Evolutionary conservation across 2,797 vertebrate genomes (phyloP), one percentile per base, ranked within the genome.

Genomic region (Enteromius mattozi): DNA sequence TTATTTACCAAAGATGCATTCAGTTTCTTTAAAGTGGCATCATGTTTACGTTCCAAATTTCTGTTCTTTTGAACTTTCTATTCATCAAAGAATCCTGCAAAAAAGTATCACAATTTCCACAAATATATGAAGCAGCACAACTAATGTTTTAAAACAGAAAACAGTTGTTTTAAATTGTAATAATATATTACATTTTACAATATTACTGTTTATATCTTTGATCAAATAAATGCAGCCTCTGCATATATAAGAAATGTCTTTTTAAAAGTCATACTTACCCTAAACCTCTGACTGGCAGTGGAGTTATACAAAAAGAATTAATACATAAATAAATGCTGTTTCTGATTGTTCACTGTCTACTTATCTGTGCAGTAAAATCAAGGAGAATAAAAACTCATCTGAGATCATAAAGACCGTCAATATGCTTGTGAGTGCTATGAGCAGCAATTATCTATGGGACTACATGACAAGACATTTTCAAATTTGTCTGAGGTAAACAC

Each of bases 361-460:
- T 70, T 13, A 54, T 37, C 45, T 84, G 21, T 77, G 79, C 93
- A 99, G 98, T 86, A 94, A 95, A 82, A 95, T 99, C 90, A 99
- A 98, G 92, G 97, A 98, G 86, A 98, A 99, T 86, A 98, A 95
- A 91, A 97, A 94, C 0, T 96, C 97, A 14, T 97, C 97, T 0
- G 98, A 99, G 94, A 97, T 99, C 61, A 97, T 98, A 86, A 99
- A 99, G 91, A 97, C 98, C 0, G 94, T 97, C 87, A 99, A 99
- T 79, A 91, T 99, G 92, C 92, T 99, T 37, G 95, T 99, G 92
- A 96, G 95, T 3, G 97, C 97, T 65, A 94, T 98, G 87, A 97
- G 95, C 92, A 94, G 96, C 0, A 97, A 98, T 92, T 99, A 97
- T 87, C 93, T 99, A 82, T 99, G 98, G 98, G 97, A 99, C 91